Evolutionary conservation across 2,113 vertebrate species (phyloP).

Genomic region (Emydura subglobosa): DNA sequence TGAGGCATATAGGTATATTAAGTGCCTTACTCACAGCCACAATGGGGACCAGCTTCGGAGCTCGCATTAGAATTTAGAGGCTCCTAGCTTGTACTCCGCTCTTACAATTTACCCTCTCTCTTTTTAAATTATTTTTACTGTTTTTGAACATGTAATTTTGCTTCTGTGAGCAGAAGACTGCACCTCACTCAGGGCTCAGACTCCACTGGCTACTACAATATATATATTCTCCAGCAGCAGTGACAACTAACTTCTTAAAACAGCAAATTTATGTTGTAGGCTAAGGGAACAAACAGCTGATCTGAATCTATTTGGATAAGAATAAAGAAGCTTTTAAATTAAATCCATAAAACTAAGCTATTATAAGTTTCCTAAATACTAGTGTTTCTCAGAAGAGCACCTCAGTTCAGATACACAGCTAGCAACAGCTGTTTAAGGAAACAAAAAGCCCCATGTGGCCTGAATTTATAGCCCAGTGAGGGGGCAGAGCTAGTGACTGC

Average conservation of each 20-base stretch:
- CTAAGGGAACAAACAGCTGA: neutral
- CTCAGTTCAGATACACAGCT: fast-evolving
- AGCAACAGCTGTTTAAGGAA: neutral
- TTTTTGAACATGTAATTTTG: neutral
- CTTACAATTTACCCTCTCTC: neutral
- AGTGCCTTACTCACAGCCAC: neutral
- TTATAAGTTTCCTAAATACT: neutral
- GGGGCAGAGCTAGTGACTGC: neutral
- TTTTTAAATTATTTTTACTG: neutral
- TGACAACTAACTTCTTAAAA: neutral
- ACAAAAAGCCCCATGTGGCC: neutral
- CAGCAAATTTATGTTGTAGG: neutral
- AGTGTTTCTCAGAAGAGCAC: neutral
- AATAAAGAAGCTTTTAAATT: neutral
- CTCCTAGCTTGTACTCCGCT: neutral
- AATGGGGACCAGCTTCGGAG: neutral
- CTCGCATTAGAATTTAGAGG: neutral
- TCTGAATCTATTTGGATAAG: neutral
- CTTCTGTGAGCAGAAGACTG: neutral
- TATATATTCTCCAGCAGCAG: neutral
- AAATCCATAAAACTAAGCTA: neutral
- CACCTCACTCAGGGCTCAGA: neutral
- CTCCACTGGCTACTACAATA: neutral
- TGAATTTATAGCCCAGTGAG: neutral
- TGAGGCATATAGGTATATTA: neutral